Evolutionary conservation across 2,888 invertebrate species (phyloP).

Genomic region (Trypoxylon attenuatum): DNA sequence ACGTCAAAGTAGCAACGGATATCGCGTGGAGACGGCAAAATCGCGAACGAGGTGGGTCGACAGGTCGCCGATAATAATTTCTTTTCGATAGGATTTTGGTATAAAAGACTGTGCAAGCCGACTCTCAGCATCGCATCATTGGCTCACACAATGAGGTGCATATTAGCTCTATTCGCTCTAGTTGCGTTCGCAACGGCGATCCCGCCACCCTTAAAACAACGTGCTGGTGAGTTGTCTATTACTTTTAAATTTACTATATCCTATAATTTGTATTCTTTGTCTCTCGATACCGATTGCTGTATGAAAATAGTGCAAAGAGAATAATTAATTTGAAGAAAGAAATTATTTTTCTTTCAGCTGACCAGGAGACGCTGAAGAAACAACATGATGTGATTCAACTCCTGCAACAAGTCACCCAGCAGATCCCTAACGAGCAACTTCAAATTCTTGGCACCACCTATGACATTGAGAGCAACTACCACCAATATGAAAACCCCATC

Average conservation of each 20-base stretch:
- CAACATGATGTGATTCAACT: conserved; percentile 74
- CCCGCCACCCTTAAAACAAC: conserved; percentile 51
- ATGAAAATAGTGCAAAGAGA: too few relatives aligned
- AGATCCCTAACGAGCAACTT: conserved; percentile 76
- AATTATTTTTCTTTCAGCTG: too few relatives aligned
- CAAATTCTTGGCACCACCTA: conserved; percentile 78
- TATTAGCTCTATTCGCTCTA: conserved; percentile 67
- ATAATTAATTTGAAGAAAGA: too few relatives aligned
- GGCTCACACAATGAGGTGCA: conserved; percentile 67
- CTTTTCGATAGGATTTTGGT: conserved; percentile 64
- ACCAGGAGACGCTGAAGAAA: conserved; percentile 77
- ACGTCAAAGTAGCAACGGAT: conserved; percentile 42
- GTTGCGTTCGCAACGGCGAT: conserved; percentile 66
- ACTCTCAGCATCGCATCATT: conserved; percentile 57
- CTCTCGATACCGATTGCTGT: too few relatives aligned
- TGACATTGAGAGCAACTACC: conserved; percentile 78
- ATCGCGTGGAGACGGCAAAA: conserved; percentile 51
- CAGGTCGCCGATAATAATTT: conserved; percentile 64
- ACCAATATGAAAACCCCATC: conserved; percentile 76
- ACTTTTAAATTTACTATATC: not conserved
- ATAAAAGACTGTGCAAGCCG: conserved; percentile 63
- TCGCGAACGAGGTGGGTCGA: conserved; percentile 56
- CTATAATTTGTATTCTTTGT: too few relatives aligned
- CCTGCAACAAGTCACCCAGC: conserved; percentile 80
- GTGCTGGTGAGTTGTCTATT: conserved; percentile 65